phyloP scores from a whole-genome alignment of 2,888 invertebrate species.

The Blastobasis adustella region DNA sequence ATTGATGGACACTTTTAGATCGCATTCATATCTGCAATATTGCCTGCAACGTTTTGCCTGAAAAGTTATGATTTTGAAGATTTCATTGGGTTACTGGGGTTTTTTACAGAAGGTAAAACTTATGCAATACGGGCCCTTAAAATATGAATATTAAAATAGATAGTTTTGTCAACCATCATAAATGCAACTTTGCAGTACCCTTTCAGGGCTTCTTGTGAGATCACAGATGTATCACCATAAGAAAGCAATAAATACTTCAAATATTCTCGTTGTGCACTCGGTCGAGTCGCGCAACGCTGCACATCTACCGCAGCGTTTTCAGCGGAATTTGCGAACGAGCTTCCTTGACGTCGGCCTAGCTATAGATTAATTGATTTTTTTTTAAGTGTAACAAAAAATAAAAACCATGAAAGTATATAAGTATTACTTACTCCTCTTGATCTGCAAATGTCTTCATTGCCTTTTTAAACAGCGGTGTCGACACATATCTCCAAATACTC shows the following conservation, averaged over 20 bases:
- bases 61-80: too few relatives aligned
- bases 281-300: too few relatives aligned
- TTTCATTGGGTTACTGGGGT: too few relatives aligned
- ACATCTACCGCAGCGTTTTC: too few relatives aligned
- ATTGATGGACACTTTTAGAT: too few relatives aligned
- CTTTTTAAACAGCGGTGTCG: constrained; percentile 39
- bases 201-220: background rate
- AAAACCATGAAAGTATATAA: background rate
- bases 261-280: background rate
- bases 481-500: constrained; percentile 36
- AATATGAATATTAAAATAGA: too few relatives aligned
- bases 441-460: constrained; percentile 46
- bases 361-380: background rate
- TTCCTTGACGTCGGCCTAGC: background rate
- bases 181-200: background rate
- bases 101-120: too few relatives aligned
- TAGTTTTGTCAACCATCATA: too few relatives aligned
- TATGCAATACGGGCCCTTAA: too few relatives aligned
- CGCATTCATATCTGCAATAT: too few relatives aligned
- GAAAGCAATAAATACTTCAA: background rate
- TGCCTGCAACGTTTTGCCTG: too few relatives aligned
- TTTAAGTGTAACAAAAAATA: background rate
- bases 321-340: too few relatives aligned
- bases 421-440: constrained; percentile 36
- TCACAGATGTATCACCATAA: background rate